Evolutionary conservation across 2,888 invertebrate genomes (phyloP).

Genomic region (Rapana venosa): DNA sequence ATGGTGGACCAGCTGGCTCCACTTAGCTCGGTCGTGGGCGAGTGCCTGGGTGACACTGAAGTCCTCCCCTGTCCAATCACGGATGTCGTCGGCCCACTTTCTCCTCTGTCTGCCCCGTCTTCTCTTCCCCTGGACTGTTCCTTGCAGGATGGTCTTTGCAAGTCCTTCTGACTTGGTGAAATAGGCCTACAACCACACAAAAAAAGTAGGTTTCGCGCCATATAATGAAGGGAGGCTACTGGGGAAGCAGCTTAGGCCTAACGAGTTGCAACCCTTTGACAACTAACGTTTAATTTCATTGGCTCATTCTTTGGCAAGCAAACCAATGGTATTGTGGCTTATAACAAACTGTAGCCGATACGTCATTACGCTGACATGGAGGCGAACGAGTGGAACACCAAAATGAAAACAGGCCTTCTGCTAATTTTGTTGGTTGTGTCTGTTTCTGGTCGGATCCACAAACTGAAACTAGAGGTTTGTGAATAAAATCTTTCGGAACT

Average conservation of each 20-base stretch:
- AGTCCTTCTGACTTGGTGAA: too few relatives aligned
- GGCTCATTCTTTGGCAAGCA: not conserved
- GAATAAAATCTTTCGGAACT: not conserved
- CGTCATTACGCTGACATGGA: constrained; percentile 37
- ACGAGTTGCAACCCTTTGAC: not conserved
- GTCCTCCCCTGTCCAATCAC: too few relatives aligned
- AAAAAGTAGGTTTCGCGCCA: too few relatives aligned
- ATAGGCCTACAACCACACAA: too few relatives aligned
- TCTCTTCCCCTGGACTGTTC: too few relatives aligned
- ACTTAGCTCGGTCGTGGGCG: too few relatives aligned
- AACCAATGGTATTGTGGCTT: constrained; percentile 16
- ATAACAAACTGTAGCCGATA: not conserved
- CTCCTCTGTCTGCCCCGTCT: too few relatives aligned
- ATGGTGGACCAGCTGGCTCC: too few relatives aligned
- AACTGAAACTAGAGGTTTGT: constrained; percentile 45
- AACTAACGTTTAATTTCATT: not conserved
- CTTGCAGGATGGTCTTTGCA: too few relatives aligned
- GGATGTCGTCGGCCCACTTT: too few relatives aligned
- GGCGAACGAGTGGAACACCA: constrained; percentile 11
- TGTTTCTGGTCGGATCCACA: constrained; percentile 36
- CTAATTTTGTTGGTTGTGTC: constrained; percentile 21
- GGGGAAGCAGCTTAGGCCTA: too few relatives aligned
- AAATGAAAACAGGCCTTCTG: constrained; percentile 38
- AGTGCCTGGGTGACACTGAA: too few relatives aligned
- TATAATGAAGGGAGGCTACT: not conserved